Evolutionary conservation across 2,113 vertebrate species (phyloP).

Genomic region (Carassius auratus): DNA sequence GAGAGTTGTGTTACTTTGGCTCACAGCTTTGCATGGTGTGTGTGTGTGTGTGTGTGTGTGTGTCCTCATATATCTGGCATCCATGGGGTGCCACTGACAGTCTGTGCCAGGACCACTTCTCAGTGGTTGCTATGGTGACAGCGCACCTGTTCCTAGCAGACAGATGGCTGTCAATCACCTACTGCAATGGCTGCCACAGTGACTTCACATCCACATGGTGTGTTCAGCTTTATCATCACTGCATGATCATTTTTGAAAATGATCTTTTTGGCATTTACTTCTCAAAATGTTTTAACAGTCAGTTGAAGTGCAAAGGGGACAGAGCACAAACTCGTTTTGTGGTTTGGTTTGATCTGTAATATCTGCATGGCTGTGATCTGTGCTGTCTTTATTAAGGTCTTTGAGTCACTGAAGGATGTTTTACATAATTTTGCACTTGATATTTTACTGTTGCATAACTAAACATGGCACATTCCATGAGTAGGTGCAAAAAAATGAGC

Average conservation of each 20-base stretch:
- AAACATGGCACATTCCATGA: background rate
- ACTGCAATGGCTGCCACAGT: background rate
- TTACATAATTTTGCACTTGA: background rate
- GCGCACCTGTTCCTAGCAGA: conserved; percentile 47
- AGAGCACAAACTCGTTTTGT: background rate
- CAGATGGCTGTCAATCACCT: conserved; percentile 50
- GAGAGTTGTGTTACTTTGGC: conserved; percentile 3
- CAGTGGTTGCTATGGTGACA: conserved; percentile 40
- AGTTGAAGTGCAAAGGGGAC: background rate
- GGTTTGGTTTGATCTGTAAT: background rate
- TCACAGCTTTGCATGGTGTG: background rate
- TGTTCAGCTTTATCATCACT: background rate
- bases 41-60: conserved; percentile 17
- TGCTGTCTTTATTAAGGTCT: background rate
- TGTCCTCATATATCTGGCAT: conserved; percentile 33
- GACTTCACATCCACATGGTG: conserved; percentile 1
- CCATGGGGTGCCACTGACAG: conserved; percentile 28
- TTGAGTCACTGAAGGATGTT: background rate
- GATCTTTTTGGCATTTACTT: background rate
- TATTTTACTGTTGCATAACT: background rate
- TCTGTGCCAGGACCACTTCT: conserved; percentile 7
- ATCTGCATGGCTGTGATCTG: background rate
- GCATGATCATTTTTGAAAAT: background rate
- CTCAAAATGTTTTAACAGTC: background rate
- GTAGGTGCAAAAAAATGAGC: background rate